Evolutionary conservation across 1,140 invertebrate genomes (phyloP), one percentile per base, ranked within the genome.

Genomic region (Lycorma delicatula): DNA sequence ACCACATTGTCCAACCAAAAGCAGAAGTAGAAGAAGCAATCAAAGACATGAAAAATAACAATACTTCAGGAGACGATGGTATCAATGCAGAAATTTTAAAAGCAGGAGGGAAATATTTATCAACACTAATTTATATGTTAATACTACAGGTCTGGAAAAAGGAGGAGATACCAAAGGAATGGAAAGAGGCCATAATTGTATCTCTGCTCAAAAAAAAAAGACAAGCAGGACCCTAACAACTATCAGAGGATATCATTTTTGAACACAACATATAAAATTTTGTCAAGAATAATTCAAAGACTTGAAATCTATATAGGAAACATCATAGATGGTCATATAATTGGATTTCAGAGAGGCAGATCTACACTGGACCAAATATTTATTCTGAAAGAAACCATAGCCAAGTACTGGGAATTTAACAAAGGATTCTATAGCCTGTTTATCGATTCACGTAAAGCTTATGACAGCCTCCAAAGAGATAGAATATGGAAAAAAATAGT

Each of bases 41-140:
- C 13, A 56, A 56, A 47, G 44, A 27, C 20, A 49, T 56, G 44
- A 56, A 56, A 28, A 56, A 27, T 46, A 41, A 23, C 3, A 56
- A 56, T 26, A 20, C 54, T 5, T 20, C 41, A 25, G 54, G 54
- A 49, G 26, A 28, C 11, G 54, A 56, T 26, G 44, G 48, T 2
- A 23, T 56, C 16, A 18, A 36, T 20, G 22, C 27, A 25, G 54
- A 56, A 46, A 46, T 46, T 22, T 56, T 41, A 41, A 56, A 56
- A 46, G 20, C 36, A 7, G 18, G 18, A 11, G 41, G 13, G n/a
- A 23, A 38, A 18, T 11, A 44, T 47, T 16, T n/a, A 44, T 13
- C 38, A 16, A 28, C 22, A 25, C 22, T 56, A 28, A 25, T 46
- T 18, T 38, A 46, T 2, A 27, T 48, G 6, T 13, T 56, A 16